These are phyloP conservation scores for Pangasianodon gigas DNA, from an alignment of 2,113 vertebrate species.

Conservation along the genomic window DNA sequence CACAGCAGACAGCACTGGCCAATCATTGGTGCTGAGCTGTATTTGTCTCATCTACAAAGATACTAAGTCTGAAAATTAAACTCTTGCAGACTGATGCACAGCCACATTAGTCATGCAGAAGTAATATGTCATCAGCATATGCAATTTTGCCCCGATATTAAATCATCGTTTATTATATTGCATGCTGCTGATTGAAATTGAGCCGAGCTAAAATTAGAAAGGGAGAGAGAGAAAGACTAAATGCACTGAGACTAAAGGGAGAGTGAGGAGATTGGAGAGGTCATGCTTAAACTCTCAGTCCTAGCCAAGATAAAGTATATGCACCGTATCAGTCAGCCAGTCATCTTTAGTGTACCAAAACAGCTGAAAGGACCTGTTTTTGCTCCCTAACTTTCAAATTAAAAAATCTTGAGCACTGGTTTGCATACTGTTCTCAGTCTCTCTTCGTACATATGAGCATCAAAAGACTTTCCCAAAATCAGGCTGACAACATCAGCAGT, in stretches of 20 bases:
- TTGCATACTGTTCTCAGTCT: background rate
- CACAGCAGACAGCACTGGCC: slow-evolving; percentile 1
- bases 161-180: slow-evolving; percentile 14
- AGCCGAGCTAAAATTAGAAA: slow-evolving; percentile 15
- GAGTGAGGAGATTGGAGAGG: too few species aligned
- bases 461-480: background rate
- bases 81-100: slow-evolving; percentile 10
- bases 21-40: background rate
- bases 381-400: background rate
- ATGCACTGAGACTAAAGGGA: background rate
- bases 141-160: slow-evolving; percentile 5
- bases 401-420: background rate
- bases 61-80: slow-evolving; percentile 9
- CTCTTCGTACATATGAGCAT: background rate
- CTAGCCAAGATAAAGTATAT: background rate
- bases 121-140: slow-evolving; percentile 33
- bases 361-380: background rate
- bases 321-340: background rate
- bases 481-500: background rate
- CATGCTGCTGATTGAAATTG: slow-evolving; percentile 11
- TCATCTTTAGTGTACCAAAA: background rate
- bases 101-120: slow-evolving; percentile 17
- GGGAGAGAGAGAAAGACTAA: background rate
- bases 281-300: background rate
- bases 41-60: slow-evolving; percentile 1